Conservation (phyloP, 2,888 invertebrate genomes). For the Drosophila greeni region DNA sequence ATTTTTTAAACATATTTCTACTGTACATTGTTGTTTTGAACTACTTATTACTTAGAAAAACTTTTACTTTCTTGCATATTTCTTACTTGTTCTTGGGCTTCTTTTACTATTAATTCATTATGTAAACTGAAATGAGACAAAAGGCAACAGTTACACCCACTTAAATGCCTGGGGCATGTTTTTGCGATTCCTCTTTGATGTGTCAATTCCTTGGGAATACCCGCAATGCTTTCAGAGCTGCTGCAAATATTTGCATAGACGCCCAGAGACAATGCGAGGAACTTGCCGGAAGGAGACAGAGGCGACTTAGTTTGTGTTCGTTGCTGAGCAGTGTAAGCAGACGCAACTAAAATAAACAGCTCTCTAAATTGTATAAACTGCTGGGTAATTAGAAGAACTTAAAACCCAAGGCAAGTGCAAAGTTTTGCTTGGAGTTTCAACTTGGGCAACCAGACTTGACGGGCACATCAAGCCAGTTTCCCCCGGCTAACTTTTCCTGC, state of each 20-base stretch:
- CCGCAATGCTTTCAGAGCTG: constrained; percentile 5
- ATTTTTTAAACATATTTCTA: neutral
- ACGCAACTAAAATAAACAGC: constrained; percentile 21
- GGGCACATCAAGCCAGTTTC: constrained; percentile 1
- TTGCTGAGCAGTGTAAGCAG: constrained; percentile 4
- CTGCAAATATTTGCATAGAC: constrained; percentile 29
- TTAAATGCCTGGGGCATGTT: neutral
- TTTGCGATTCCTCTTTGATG: neutral
- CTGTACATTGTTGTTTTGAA: neutral
- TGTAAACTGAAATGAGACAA: neutral
- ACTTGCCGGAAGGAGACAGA: constrained; percentile 19
- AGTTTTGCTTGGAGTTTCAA: constrained; percentile 27
- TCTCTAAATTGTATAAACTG: constrained; percentile 27
- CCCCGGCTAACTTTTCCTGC: neutral
- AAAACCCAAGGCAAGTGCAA: constrained; percentile 8
- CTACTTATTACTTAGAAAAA: neutral
- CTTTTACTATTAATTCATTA: neutral
- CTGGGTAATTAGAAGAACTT: constrained; percentile 29
- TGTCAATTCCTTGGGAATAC: constrained; percentile 1
- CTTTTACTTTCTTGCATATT: neutral
- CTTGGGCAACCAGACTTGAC: constrained; percentile 12
- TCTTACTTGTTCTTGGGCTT: too few relatives aligned
- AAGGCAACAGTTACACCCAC: neutral
- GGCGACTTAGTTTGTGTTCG: constrained; percentile 8
- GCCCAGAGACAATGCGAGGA: constrained; percentile 7